Conservation (phyloP, 2,888 invertebrate genomes). For the Zonitis immaculata region DNA sequence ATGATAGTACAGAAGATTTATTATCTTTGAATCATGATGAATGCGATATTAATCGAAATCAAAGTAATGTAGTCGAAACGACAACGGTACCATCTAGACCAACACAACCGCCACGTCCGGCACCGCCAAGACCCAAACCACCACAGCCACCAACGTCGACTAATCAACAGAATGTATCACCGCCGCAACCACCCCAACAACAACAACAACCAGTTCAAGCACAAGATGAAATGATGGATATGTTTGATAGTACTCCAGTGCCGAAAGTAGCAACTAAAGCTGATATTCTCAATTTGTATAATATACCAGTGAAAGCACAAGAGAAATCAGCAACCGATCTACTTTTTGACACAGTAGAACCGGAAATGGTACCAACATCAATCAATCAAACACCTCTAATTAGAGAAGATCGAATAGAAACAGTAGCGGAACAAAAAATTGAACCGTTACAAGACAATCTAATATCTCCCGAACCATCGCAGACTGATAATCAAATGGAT, state of each 20-base stretch:
- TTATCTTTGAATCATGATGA: conserved; percentile 34
- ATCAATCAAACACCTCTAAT: conserved; percentile 13
- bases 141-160: conserved; percentile 36
- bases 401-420: conserved; percentile 17
- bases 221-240: conserved; percentile 39
- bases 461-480: conserved; percentile 42
- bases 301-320: conserved; percentile 28
- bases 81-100: conserved; percentile 52
- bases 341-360: conserved; percentile 28
- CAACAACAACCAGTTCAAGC: conserved; percentile 12
- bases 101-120: conserved; percentile 49
- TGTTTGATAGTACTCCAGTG: conserved; percentile 36
- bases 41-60: conserved; percentile 50
- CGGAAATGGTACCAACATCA: conserved; percentile 2
- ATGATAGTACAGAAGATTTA: conserved; percentile 27
- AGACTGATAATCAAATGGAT: conserved; percentile 46
- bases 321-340: conserved; percentile 28
- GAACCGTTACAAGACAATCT: conserved; percentile 30
- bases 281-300: conserved; percentile 47
- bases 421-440: conserved; percentile 1
- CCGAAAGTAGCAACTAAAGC: conserved; percentile 43
- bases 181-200: conserved; percentile 17
- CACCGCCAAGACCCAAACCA: conserved; percentile 44
- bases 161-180: conserved; percentile 17
- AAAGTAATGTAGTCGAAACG: conserved; percentile 39